A percentile compares a stretch with the other conserved stretches of the same genome.
Evolutionary conservation across 92 coral and sea anemone genomes (phyloP).

Genomic region (Palythoa grandiflora): DNA sequence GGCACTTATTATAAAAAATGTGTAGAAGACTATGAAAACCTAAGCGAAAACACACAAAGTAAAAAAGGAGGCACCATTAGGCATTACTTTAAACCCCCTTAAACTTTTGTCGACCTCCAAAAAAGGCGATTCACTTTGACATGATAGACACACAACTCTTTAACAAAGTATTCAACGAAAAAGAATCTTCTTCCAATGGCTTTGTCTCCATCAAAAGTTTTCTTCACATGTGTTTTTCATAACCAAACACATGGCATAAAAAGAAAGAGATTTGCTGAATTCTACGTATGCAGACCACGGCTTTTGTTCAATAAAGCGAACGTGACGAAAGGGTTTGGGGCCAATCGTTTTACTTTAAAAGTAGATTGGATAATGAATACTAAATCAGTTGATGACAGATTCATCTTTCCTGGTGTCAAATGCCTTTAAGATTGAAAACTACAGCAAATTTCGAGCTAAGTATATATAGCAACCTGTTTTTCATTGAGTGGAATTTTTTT

Average conservation of each 20-base stretch:
- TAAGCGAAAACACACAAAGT: not conserved
- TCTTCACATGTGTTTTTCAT: slow-evolving; percentile 49
- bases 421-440: not conserved
- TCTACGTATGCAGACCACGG: slow-evolving; percentile 7
- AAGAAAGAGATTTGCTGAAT: slow-evolving; percentile 42
- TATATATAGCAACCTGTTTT: not conserved
- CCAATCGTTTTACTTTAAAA: slow-evolving; percentile 11
- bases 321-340: not conserved
- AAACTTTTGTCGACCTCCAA: not conserved
- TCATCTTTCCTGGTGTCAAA: not conserved
- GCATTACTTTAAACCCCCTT: too few species aligned
- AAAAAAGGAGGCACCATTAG: not conserved
- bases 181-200: slow-evolving; percentile 21
- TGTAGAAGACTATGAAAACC: too few species aligned
- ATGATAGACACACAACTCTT: not conserved
- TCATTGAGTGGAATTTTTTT: not conserved
- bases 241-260: slow-evolving; percentile 46
- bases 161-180: not conserved
- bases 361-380: slow-evolving; percentile 4
- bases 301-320: slow-evolving; percentile 36
- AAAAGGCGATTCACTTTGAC: not conserved
- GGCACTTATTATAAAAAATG: too few species aligned
- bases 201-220: slow-evolving; percentile 24
- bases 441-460: not conserved
- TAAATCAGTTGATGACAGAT: slow-evolving; percentile 20